phyloP scores from a whole-genome alignment of 1,140 invertebrate genomes.

The Himalopsyche phryganea region DNA sequence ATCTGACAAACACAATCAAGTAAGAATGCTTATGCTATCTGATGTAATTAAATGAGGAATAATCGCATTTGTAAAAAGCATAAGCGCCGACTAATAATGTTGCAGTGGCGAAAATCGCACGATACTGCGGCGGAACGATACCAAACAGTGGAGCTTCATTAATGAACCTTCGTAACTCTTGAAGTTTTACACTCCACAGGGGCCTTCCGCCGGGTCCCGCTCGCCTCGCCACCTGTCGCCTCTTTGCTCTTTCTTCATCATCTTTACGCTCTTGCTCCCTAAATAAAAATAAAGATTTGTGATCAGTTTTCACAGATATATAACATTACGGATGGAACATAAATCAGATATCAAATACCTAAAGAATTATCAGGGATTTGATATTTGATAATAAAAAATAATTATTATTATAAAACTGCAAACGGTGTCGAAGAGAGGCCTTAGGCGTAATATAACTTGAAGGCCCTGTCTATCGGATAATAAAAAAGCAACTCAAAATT shows the following conservation, averaged over 20 bases:
- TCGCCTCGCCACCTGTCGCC: slow-evolving; percentile 38
- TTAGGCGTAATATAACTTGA: too few relatives aligned
- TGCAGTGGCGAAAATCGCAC: slow-evolving; percentile 49
- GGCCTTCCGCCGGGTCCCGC: slow-evolving; percentile 17
- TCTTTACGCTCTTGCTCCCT: slow-evolving; percentile 53
- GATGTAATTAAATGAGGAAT: slow-evolving; percentile 37
- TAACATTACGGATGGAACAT: too few relatives aligned
- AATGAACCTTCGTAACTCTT: slow-evolving; percentile 29
- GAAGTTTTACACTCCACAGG: slow-evolving; percentile 24
- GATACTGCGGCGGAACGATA: slow-evolving; percentile 37
- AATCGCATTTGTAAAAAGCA: slow-evolving; percentile 50
- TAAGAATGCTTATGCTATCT: slow-evolving; percentile 46
- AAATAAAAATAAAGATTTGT: slow-evolving; percentile 26
- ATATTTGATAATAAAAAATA: too few relatives aligned
- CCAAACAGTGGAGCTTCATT: slow-evolving; percentile 32
- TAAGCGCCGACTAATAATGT: slow-evolving; percentile 53
- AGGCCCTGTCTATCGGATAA: too few relatives aligned
- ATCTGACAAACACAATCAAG: slow-evolving; percentile 43
- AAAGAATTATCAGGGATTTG: too few relatives aligned
- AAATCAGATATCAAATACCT: too few relatives aligned
- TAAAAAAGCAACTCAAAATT: too few relatives aligned
- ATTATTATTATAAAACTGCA: too few relatives aligned
- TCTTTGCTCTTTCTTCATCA: slow-evolving; percentile 49
- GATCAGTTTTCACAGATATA: too few relatives aligned
- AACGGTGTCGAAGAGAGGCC: too few relatives aligned